These are phyloP conservation scores for Conchocele bisecta DNA, from an alignment of 2,888 invertebrate genomes.

Conservation along the genomic window DNA sequence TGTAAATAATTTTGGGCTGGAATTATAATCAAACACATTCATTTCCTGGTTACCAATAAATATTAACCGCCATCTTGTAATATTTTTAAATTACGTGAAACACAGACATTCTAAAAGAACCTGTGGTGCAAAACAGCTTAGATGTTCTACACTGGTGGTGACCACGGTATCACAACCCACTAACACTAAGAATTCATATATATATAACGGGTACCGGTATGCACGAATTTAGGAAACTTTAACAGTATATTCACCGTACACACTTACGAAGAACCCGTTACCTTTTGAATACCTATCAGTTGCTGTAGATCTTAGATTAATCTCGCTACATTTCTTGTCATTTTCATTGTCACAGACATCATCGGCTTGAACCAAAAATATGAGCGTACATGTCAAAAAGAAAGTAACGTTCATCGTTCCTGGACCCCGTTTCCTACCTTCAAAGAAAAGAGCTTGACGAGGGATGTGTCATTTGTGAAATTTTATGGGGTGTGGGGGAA, in stretches of 20 bases:
- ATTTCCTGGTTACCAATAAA: no score
- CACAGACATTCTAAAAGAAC: no score
- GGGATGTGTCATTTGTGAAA: no score
- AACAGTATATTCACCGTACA: neutral
- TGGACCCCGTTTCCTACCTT: neutral
- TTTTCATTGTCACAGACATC: constrained; percentile 5
- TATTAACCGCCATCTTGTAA: no score
- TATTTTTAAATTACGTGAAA: no score
- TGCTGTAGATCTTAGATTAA: neutral
- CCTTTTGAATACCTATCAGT: constrained; percentile 40
- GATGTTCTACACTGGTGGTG: neutral
- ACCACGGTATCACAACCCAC: neutral
- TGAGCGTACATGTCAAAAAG: neutral
- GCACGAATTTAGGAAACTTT: no score
- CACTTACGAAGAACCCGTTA: neutral
- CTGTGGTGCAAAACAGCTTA: neutral
- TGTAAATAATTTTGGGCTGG: no score
- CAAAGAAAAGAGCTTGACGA: neutral
- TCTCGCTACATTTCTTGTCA: constrained; percentile 13
- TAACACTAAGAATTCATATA: neutral
- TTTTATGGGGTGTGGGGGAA: no score
- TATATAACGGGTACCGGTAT: neutral
- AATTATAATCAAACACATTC: no score
- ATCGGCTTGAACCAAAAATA: constrained; percentile 8
- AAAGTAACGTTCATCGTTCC: constrained; percentile 47